Base-by-base conservation (phyloP, 2,113 vertebrate species). In the Arothron firmamentum region DNA sequence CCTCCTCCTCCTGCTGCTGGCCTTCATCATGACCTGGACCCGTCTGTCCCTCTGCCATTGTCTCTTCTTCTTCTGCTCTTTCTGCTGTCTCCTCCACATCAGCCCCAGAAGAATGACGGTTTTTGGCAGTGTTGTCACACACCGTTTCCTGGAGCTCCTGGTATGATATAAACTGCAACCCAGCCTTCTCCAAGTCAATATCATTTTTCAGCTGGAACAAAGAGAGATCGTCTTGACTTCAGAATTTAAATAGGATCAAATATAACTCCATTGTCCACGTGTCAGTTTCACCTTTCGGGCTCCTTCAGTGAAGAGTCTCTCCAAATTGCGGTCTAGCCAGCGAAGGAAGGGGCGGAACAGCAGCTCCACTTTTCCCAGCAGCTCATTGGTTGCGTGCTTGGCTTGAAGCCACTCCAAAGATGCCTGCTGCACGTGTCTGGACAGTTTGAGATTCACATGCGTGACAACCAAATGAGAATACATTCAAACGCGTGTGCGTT, bases 321-420 rank as follows among this genome's bases (percentile, higher is more conserved):
- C 92, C 90, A 93, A 62, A 67, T 89, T 93, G 10, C 91, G 92
- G 77, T 93, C 92, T 5, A 93, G 72, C 92, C 92, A 93, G 43
- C 89, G 90, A 23, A 92, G 79, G 71, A 87, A 92, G 15, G 92
- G 92, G 18, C 90, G 80, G 58, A 93, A 93, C 17, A 93, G 83
- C 62, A 93, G 82, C 80, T 93, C 92, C 21, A 91, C 64, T 58
- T 92, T 92, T 20, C 91, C 91, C 78, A 90, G 65, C 18, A 93
- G 85, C 66, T 90, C 85, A 76, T 90, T 92, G 66, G 92, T 93
- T 4, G 91, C 92, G 34, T 92, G 88, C 38, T 93, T 93, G 15
- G 90, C 92, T 65, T 89, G 87, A 25, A 93, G 79, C 92, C 92
- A 93, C 56, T 90, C 86, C 50, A 84, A 4, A 1, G 92, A 91